phyloP scores from a whole-genome alignment of 2,888 invertebrate genomes.

The Empis stercorea region DNA sequence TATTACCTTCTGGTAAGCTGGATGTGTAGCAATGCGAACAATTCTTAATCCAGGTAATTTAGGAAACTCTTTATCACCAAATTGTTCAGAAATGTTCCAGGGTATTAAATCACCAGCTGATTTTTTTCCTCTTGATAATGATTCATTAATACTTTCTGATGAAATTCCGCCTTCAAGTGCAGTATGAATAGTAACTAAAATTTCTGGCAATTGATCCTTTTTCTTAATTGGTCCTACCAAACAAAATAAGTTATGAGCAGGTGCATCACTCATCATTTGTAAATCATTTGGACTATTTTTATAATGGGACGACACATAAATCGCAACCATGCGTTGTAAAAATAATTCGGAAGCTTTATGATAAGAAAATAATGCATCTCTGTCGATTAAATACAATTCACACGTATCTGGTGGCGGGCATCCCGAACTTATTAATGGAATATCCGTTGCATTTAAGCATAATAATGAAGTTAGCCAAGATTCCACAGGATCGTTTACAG shows the following conservation, averaged over 20 bases:
- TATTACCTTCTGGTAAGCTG: constrained; percentile 77
- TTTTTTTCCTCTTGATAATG: constrained; percentile 72
- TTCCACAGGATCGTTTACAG: constrained; percentile 74
- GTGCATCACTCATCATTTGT: constrained; percentile 96
- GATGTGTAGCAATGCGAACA: constrained; percentile 95
- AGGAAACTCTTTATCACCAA: constrained; percentile 88
- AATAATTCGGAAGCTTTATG: constrained; percentile 88
- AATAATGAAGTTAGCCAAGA: constrained; percentile 81
- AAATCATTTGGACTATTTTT: constrained; percentile 99
- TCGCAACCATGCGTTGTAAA: constrained; percentile 77
- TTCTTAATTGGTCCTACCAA: constrained; percentile 75
- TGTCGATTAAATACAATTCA: constrained; percentile 73
- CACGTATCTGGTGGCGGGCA: constrained; percentile 84
- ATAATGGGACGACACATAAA: constrained; percentile 97
- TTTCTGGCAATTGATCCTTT: constrained; percentile 69
- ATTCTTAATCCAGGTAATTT: constrained; percentile 79
- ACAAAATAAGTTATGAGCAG: constrained; percentile 94
- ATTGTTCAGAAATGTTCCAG: constrained; percentile 96
- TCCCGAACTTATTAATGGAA: constrained; percentile 52
- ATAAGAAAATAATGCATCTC: constrained; percentile 94
- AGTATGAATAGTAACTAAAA: constrained; percentile 82
- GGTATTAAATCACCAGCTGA: constrained; percentile 96
- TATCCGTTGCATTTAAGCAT: constrained; percentile 73
- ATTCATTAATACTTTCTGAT: constrained; percentile 53
- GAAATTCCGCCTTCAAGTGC: constrained; percentile 65